phyloP scores from a whole-genome alignment of 2,888 invertebrate species.

The Troides oblongomaculatus region DNA sequence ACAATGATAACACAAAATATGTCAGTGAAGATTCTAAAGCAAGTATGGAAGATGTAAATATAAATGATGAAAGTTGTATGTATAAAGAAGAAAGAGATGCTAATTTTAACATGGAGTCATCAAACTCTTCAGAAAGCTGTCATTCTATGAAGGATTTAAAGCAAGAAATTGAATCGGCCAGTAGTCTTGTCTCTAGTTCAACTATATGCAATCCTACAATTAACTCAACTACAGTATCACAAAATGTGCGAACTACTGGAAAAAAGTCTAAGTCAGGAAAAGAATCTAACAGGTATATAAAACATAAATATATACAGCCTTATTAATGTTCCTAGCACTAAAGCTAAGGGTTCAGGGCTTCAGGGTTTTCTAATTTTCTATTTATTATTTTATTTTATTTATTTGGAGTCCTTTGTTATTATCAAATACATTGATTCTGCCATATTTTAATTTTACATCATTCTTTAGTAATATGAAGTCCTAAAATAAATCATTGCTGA shows the following conservation, averaged over 20 bases:
- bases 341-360: too few species aligned
- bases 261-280: conserved; percentile 69
- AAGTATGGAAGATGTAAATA: conserved; percentile 70
- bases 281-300: conserved; percentile 63
- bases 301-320: background rate
- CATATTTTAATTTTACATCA: too few species aligned
- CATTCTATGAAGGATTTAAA: conserved; percentile 72
- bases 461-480: too few species aligned
- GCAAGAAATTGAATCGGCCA: conserved; percentile 56
- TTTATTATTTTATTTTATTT: background rate
- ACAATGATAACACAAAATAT: conserved; percentile 63
- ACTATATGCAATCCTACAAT: conserved; percentile 51
- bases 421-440: too few species aligned
- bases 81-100: conserved; percentile 73
- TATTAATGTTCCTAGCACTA: background rate
- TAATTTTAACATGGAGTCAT: conserved; percentile 74
- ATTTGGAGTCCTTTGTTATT: too few species aligned
- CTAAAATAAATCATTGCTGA: too few species aligned
- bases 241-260: conserved; percentile 52
- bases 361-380: too few species aligned
- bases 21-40: conserved; percentile 73
- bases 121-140: conserved; percentile 74
- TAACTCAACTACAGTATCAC: conserved; percentile 57
- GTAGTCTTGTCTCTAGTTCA: conserved; percentile 58
- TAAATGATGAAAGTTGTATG: conserved; percentile 73